Percentiles rank a stretch among this genome's conserved stretches.
Evolutionary conservation across 2,888 invertebrate species (phyloP).

Genomic region (Apotomis turbidana): DNA sequence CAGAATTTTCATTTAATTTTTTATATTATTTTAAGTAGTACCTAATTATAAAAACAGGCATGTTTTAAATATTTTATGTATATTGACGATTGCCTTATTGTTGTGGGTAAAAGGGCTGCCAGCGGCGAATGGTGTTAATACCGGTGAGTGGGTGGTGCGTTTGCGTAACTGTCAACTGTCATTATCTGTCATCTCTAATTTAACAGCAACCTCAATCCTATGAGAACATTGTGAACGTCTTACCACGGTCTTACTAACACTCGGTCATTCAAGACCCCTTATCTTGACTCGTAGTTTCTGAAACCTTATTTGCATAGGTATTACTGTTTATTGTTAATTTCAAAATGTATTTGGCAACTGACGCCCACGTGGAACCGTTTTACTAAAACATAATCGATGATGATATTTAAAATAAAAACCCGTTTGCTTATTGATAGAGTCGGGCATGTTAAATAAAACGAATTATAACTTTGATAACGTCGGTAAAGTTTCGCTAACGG

Average conservation of each 20-base stretch:
- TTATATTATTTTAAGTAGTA: slow-evolving; percentile 16
- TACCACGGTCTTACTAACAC: slow-evolving; percentile 62
- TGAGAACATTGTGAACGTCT: slow-evolving; percentile 64
- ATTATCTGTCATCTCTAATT: slow-evolving; percentile 48
- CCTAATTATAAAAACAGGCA: slow-evolving; percentile 16
- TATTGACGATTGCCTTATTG: slow-evolving; percentile 67
- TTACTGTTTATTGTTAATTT: slow-evolving; percentile 47
- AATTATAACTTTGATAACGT: background rate
- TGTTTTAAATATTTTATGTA: slow-evolving; percentile 52
- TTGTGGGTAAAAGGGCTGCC: slow-evolving; percentile 77
- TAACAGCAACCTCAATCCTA: slow-evolving; percentile 56
- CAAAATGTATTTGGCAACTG: slow-evolving; percentile 57
- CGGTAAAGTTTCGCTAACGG: background rate
- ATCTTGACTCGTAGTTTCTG: slow-evolving; percentile 50
- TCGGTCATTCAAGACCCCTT: slow-evolving; percentile 43
- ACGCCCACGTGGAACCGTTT: slow-evolving; percentile 54
- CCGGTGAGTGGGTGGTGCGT: slow-evolving; percentile 75
- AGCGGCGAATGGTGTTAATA: slow-evolving; percentile 67
- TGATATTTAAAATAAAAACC: slow-evolving; percentile 40
- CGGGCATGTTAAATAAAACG: background rate
- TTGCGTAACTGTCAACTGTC: slow-evolving; percentile 58
- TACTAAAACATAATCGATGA: slow-evolving; percentile 45
- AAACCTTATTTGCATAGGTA: slow-evolving; percentile 55
- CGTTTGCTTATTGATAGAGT: slow-evolving; percentile 10
- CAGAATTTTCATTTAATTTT: slow-evolving; percentile 6